Evolutionary conservation across 2,888 invertebrate species (phyloP).

Genomic region (Terebella lapidaria): DNA sequence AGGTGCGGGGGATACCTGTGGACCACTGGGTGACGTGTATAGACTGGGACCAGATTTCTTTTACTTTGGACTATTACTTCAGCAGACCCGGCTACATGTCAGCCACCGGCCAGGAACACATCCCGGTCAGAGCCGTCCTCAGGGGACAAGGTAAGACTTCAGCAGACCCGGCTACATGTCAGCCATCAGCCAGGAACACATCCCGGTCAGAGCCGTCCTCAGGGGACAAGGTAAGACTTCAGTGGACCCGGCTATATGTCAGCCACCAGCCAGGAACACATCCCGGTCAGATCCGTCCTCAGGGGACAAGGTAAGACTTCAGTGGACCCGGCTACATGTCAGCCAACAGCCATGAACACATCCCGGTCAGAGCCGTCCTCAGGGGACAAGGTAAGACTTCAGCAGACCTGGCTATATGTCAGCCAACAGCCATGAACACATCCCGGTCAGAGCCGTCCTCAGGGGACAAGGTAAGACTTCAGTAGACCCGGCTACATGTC

Average conservation of each 20-base stretch:
- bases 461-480: not conserved
- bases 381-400: not conserved
- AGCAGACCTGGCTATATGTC: not conserved
- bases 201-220: not conserved
- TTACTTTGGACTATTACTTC: slow-evolving; percentile 1
- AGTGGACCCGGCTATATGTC: not conserved
- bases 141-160: not conserved
- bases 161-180: not conserved
- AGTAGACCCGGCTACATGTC: not conserved
- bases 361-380: not conserved
- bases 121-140: not conserved
- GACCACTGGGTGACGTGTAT: not conserved
- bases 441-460: not conserved
- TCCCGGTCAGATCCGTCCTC: not conserved
- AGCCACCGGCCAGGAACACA: not conserved
- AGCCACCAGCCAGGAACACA: not conserved
- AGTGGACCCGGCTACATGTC: not conserved
- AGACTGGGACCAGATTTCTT: not conserved
- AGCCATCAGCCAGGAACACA: not conserved
- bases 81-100: not conserved
- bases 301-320: not conserved
- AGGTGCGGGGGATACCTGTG: slow-evolving; percentile 1
- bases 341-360: not conserved
- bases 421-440: not conserved
- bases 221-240: not conserved